These are phyloP conservation scores for Caretta caretta DNA, from an alignment of 2,113 vertebrate genomes.

Conservation along the genomic window DNA sequence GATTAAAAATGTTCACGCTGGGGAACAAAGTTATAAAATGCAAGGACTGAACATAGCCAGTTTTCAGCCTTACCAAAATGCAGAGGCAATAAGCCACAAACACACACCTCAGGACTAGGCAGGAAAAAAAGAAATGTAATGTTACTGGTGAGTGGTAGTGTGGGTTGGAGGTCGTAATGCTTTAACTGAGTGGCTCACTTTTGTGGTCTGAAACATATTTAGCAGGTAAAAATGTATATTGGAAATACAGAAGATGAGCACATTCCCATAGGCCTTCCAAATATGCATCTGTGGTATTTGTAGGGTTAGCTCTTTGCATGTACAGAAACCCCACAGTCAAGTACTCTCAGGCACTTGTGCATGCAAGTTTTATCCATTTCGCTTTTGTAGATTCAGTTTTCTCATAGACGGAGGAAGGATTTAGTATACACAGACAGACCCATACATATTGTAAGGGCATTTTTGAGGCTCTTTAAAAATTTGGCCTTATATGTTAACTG, in stretches of 20 bases:
- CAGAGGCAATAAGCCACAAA: neutral
- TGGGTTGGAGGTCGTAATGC: neutral
- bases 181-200: neutral
- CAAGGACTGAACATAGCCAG: rapidly evolving
- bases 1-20: neutral
- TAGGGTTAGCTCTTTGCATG: neutral
- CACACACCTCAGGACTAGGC: rapidly evolving
- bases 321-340: neutral
- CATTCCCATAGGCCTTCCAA: neutral
- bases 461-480: neutral
- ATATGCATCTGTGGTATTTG: rapidly evolving
- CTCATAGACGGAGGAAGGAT: neutral
- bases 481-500: neutral
- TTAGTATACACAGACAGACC: neutral
- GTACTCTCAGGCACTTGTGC: neutral
- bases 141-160: neutral
- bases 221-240: neutral
- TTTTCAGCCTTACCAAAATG: slow-evolving; percentile 10
- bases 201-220: neutral
- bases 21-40: neutral
- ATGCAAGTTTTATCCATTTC: rapidly evolving
- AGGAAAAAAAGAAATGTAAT: neutral
- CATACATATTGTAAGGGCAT: rapidly evolving
- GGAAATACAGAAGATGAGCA: neutral
- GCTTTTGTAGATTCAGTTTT: neutral